These are phyloP conservation scores for Papilio aristodemus DNA, from an alignment of 1,140 invertebrate species.

Conservation along the genomic window DNA sequence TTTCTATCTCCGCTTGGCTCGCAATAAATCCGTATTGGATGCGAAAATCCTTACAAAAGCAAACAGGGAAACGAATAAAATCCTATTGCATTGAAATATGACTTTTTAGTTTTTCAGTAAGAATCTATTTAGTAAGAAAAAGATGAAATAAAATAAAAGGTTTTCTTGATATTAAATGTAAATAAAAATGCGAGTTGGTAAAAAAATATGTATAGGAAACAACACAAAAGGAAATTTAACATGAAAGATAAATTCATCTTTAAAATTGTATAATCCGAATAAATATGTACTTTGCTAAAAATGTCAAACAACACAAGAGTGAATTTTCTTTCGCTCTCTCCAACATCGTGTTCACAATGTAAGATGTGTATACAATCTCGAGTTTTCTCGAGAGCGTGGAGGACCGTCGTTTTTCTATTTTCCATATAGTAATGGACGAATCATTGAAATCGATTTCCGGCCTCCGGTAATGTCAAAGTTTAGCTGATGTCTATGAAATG, in stretches of 20 bases:
- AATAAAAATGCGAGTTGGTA: background rate
- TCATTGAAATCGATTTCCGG: constrained; percentile 62
- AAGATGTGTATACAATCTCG: constrained; percentile 10
- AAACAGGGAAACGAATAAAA: constrained; percentile 19
- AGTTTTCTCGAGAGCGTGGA: background rate
- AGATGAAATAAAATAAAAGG: background rate
- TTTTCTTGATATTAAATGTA: background rate
- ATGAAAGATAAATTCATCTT: background rate
- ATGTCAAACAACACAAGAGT: background rate
- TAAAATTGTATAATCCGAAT: background rate
- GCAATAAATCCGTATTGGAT: constrained; percentile 27
- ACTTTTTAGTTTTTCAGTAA: constrained; percentile 16
- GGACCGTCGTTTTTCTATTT: constrained; percentile 40
- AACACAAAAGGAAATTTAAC: too few relatives aligned
- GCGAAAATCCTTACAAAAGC: constrained; percentile 23
- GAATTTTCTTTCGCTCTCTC: background rate
- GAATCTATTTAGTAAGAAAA: too few relatives aligned
- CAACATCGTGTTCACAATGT: background rate
- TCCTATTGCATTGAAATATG: constrained; percentile 6
- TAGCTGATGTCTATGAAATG: constrained; percentile 31
- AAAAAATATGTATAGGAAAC: too few relatives aligned
- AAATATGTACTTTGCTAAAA: background rate
- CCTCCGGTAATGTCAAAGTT: constrained; percentile 41
- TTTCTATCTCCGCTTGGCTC: constrained; percentile 22
- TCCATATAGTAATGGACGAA: constrained; percentile 59